A percentile compares a stretch with the other conserved stretches of the same genome.
These are phyloP conservation scores for Melanotaenia parkinsoni DNA, from an alignment of 2,797 vertebrate genomes.

Conservation along the genomic window DNA sequence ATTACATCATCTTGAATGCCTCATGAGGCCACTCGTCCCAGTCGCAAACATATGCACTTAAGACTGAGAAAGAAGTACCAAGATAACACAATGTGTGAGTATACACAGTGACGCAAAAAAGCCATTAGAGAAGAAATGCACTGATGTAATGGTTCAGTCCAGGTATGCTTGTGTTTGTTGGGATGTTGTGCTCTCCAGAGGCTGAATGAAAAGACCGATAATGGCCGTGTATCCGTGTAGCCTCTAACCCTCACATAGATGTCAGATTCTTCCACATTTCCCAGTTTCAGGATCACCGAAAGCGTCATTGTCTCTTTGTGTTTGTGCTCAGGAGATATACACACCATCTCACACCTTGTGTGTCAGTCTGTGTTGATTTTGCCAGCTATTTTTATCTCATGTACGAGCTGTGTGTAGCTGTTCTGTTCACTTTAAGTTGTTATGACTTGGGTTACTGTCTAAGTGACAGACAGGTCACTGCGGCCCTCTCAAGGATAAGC, in stretches of 20 bases:
- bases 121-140: conserved; percentile 16
- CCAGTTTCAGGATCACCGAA: conserved; percentile 54
- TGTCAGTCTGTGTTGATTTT: conserved; percentile 28
- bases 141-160: conserved; percentile 34
- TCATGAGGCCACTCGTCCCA: conserved; percentile 10
- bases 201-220: conserved; percentile 46
- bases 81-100: not conserved
- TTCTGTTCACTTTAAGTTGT: conserved; percentile 52
- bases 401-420: conserved; percentile 34
- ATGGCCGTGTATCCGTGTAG: conserved; percentile 39
- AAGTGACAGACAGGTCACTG: conserved; percentile 68
- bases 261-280: conserved; percentile 49
- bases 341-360: not conserved
- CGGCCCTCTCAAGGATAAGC: conserved; percentile 55
- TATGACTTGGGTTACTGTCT: conserved; percentile 60
- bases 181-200: conserved; percentile 30
- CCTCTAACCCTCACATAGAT: conserved; percentile 26
- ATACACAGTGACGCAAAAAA: conserved; percentile 4
- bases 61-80: not conserved
- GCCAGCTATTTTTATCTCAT: conserved; percentile 13
- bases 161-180: conserved; percentile 17
- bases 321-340: conserved; percentile 27
- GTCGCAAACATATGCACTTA: conserved; percentile 18
- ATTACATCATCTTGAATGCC: conserved; percentile 53
- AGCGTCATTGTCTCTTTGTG: conserved; percentile 66